Conservation (phyloP, 2,888 invertebrate species). For the Drosophila dives region DNA sequence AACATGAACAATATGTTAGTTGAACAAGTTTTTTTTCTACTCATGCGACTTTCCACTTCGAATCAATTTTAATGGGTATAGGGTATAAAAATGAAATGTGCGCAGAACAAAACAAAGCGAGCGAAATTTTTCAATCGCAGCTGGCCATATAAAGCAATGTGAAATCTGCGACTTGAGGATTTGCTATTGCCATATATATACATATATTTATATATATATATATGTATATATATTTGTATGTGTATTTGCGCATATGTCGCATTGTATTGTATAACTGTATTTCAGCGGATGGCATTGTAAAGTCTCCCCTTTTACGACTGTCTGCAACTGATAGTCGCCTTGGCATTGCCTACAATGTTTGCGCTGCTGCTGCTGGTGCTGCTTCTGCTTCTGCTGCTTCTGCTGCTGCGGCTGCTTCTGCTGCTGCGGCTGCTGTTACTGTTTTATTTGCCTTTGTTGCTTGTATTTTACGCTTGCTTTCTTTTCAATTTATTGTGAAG, state of each 20-base stretch:
- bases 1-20: background rate
- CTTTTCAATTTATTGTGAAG: constrained; percentile 77
- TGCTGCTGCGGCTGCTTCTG: constrained; percentile 5
- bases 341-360: constrained; percentile 63
- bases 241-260: constrained; percentile 7
- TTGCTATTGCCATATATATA: constrained; percentile 29
- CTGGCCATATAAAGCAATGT: constrained; percentile 53
- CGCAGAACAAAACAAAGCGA: constrained; percentile 56
- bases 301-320: constrained; percentile 61
- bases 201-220: background rate
- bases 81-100: constrained; percentile 33
- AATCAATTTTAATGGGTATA: background rate
- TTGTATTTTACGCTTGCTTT: constrained; percentile 72
- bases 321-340: constrained; percentile 75
- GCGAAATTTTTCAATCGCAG: constrained; percentile 71
- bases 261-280: constrained; percentile 51
- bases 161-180: constrained; percentile 48
- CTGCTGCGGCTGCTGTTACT: background rate
- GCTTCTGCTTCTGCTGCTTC: background rate
- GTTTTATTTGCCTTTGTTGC: constrained; percentile 31
- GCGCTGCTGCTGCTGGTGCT: constrained; percentile 8
- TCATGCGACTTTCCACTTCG: background rate
- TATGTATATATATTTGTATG: constrained; percentile 10
- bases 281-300: constrained; percentile 59
- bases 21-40: background rate